Conservation (phyloP, 1,140 invertebrate species). For the Drosophila melanogaster region DNA sequence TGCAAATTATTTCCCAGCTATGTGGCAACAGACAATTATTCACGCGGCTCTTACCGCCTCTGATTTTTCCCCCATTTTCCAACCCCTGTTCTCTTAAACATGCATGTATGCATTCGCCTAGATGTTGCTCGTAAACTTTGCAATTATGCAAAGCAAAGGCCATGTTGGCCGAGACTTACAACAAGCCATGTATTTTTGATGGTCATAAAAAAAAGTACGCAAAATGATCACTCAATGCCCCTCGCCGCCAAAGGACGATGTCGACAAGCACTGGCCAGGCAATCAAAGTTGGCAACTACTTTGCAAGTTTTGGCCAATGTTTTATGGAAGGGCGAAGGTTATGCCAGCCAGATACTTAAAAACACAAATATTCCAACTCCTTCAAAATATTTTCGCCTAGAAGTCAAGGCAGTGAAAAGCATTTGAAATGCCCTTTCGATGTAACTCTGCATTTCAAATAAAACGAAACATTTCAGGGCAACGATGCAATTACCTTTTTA, state of each 20-base stretch:
- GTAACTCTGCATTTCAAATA: background rate
- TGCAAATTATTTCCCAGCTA: slow-evolving; percentile 42
- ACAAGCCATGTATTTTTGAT: slow-evolving; percentile 50
- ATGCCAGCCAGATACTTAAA: slow-evolving; percentile 27
- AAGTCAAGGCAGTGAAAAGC: slow-evolving; percentile 18
- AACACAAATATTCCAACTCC: slow-evolving; percentile 16
- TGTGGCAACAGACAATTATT: slow-evolving; percentile 57
- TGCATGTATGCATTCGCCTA: background rate
- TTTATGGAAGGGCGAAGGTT: slow-evolving; percentile 23
- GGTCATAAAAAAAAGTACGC: slow-evolving; percentile 3
- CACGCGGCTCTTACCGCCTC: slow-evolving; percentile 7
- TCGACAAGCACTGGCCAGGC: slow-evolving; percentile 41
- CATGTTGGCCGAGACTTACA: slow-evolving; percentile 44
- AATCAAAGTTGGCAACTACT: slow-evolving; percentile 72
- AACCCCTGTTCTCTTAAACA: background rate
- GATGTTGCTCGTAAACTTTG: slow-evolving; percentile 50
- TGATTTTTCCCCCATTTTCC: slow-evolving; percentile 7
- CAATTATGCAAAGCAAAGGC: slow-evolving; percentile 38
- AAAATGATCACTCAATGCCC: slow-evolving; percentile 14
- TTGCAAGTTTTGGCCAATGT: slow-evolving; percentile 46
- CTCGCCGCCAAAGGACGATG: slow-evolving; percentile 41
- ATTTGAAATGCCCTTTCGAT: slow-evolving; percentile 3
- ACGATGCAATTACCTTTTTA: slow-evolving; percentile 18
- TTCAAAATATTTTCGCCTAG: background rate
- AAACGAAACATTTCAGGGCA: background rate